Evolutionary conservation across 2,888 invertebrate species (phyloP).

Genomic region (Phalera bucephala): DNA sequence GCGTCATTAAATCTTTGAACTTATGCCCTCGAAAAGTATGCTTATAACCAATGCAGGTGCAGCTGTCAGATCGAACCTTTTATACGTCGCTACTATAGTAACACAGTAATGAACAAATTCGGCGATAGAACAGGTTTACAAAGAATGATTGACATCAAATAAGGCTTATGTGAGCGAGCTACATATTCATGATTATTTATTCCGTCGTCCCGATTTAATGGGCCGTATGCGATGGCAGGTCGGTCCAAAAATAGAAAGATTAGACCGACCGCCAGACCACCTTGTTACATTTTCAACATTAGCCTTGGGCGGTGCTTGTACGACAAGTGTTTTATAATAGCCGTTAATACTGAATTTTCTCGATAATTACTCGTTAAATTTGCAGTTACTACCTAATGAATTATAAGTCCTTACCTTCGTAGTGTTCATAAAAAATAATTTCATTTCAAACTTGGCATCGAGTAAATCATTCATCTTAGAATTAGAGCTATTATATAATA

Average conservation of each 20-base stretch:
- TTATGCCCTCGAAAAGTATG: no score
- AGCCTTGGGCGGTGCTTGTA: constrained; percentile 20
- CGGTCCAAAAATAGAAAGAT: constrained; percentile 57
- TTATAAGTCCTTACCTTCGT: no score
- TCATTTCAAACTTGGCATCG: no score
- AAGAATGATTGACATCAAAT: constrained; percentile 56
- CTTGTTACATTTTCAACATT: constrained; percentile 54
- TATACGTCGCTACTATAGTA: no score
- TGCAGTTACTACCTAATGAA: no score
- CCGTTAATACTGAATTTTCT: constrained; percentile 17
- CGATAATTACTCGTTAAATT: constrained; percentile 3
- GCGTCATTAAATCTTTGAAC: no score
- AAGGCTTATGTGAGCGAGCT: constrained; percentile 44
- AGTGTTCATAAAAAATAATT: no score
- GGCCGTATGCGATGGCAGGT: constrained; percentile 30
- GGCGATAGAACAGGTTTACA: constrained; percentile 7
- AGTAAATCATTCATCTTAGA: no score
- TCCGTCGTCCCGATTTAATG: constrained; percentile 47
- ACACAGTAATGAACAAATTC: constrained; percentile 15
- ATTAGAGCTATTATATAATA: constrained; percentile 11
- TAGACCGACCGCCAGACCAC: constrained; percentile 47
- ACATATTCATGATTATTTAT: constrained; percentile 55
- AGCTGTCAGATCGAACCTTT: no score
- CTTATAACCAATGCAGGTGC: no score
- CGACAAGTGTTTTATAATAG: constrained; percentile 14